These are phyloP conservation scores for Meda fulgida DNA, from an alignment of 2,797 vertebrate species.

Conservation along the genomic window DNA sequence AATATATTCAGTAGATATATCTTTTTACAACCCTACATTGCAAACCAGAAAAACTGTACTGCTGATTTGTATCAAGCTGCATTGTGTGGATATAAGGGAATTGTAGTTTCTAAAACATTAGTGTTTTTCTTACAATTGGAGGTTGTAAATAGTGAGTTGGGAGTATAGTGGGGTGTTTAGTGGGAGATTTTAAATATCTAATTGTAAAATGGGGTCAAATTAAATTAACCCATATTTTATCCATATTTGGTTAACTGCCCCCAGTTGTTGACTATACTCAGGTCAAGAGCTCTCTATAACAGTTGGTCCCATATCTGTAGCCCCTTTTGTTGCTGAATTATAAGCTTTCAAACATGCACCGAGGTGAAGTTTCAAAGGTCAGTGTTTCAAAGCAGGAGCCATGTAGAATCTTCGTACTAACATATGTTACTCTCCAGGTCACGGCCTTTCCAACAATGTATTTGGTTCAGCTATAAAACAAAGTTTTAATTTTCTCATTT, in stretches of 20 bases:
- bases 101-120: not conserved
- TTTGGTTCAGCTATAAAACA: not conserved
- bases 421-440: not conserved
- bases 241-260: no score
- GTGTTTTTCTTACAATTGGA: conserved; percentile 1
- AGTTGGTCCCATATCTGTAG: no score
- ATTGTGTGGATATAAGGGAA: not conserved
- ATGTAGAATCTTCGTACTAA: no score
- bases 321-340: no score
- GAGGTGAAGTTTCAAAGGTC: no score
- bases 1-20: no score
- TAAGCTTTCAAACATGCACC: no score
- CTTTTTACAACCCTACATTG: not conserved
- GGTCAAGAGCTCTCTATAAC: no score
- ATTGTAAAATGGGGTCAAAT: no score
- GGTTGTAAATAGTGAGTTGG: not conserved
- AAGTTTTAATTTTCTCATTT: not conserved
- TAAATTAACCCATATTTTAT: no score
- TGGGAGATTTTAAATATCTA: not conserved
- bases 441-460: not conserved
- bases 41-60: not conserved
- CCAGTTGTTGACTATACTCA: no score
- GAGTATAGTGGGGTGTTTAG: not conserved
- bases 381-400: no score
- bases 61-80: not conserved